A percentile compares a stretch with the other conserved stretches of the same genome.
Evolutionary conservation across 2,113 vertebrate genomes (phyloP).

Genomic region (Poeciliopsis turrubarensis): DNA sequence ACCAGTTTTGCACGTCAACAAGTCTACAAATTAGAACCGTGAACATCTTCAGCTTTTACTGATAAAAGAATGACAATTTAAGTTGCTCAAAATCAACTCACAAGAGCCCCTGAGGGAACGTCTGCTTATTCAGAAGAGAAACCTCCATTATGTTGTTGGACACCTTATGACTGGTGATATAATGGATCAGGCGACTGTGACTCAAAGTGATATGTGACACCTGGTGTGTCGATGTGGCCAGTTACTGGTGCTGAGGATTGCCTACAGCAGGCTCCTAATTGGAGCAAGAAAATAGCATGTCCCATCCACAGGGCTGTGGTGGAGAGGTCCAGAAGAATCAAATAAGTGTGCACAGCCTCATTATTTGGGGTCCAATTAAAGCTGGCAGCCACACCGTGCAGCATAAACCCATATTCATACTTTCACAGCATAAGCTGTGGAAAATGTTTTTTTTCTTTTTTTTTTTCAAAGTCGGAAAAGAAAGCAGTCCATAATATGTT

Average conservation of each 20-base stretch:
- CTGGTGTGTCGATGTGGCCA: neutral
- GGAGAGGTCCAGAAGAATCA: conserved; percentile 27
- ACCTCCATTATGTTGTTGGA: conserved; percentile 1
- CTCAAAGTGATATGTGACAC: neutral
- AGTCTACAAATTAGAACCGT: neutral
- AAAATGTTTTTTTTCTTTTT: neutral
- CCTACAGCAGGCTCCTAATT: conserved; percentile 39
- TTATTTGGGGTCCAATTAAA: conserved; percentile 64
- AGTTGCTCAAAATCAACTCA: neutral
- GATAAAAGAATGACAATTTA: neutral
- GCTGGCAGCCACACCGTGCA: conserved; percentile 9
- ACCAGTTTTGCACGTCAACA: neutral
- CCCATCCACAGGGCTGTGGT: conserved; percentile 20
- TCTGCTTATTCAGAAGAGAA: neutral
- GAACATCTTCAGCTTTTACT: neutral
- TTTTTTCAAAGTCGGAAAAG: neutral
- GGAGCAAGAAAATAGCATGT: conserved; percentile 28
- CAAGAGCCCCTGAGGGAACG: neutral
- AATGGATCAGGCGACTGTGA: conserved; percentile 34
- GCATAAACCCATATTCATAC: neutral
- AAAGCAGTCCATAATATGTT: neutral
- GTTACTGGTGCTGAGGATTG: conserved; percentile 17
- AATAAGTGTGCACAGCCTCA: conserved; percentile 46
- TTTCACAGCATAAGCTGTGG: neutral
- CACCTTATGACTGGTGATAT: conserved; percentile 4